Evolutionary conservation across 2,797 vertebrate species (phyloP).

Genomic region (Myioborus melanocephalus): DNA sequence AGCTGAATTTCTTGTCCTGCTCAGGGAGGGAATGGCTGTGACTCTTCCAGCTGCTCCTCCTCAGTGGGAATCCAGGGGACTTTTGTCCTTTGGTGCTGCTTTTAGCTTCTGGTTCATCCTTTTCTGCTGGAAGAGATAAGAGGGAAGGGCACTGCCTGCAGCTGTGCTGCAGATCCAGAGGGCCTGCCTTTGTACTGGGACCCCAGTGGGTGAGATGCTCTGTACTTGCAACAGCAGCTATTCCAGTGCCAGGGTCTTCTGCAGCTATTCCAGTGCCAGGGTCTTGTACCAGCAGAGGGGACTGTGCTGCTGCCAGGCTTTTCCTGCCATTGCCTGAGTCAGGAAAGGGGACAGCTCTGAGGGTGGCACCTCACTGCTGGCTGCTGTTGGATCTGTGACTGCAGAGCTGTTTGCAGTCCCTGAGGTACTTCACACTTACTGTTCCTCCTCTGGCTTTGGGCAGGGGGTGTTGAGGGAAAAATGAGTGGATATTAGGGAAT

Average conservation of each 20-base stretch:
- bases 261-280: neutral
- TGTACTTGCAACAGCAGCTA: neutral
- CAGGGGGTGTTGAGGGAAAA: neutral
- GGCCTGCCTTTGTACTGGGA: neutral
- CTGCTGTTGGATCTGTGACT: neutral
- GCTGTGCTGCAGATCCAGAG: neutral
- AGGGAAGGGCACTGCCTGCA: neutral
- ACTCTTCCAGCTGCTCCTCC: neutral
- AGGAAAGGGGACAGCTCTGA: neutral
- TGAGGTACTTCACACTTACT: neutral
- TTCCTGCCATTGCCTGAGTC: neutral
- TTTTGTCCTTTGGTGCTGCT: neutral
- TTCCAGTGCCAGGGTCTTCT: too few species aligned
- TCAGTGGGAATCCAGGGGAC: neutral
- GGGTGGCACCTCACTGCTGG: neutral
- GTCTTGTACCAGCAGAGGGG: neutral
- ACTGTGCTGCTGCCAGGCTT: accelerated
- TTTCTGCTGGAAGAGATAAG: neutral
- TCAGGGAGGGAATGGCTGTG: neutral
- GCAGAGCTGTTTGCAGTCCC: neutral
- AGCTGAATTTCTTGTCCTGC: neutral
- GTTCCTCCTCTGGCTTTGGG: neutral
- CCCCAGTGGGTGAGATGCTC: neutral
- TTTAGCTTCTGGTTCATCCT: neutral
- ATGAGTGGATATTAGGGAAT: neutral